Evolutionary conservation across 2,888 invertebrate species (phyloP), one percentile per base, ranked within the genome.

Genomic region (Myopa testacea): DNA sequence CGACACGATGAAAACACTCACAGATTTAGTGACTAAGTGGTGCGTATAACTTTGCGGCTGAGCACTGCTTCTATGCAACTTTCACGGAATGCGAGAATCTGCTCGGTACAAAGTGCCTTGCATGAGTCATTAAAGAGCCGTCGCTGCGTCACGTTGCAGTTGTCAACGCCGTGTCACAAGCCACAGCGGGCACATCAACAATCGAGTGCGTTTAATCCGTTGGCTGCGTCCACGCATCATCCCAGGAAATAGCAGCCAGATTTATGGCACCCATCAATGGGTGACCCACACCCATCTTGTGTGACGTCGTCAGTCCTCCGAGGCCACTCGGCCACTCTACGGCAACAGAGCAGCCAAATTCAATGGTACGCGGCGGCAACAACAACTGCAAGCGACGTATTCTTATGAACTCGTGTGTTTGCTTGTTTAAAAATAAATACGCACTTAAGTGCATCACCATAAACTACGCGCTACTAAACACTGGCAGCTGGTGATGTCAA

Each of bases 1-100:
- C 83, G 85, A 85, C 85, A 85, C 85, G 85, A 85, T 85, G 82
- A 84, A 84, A 82, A 80, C n/a, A 26, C 82, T 83, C 83, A 85
- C 85, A 84, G 84, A 84, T 84, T 85, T 84, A 83, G 69, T 69
- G 69, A 75, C 75, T 75, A 68, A 75, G 45, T 45, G 62, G 14
- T 45, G 16, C 26, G 50, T 69, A 69, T 69, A 69, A 69, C n/a
- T 69, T 52, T 26, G 14, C 7, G 52, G 12, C 16, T 38, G n/a
- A 3, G 37, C n/a, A 16, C 67, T 55, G 38, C 37, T 67, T 4
- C n/a, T n/a, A 14, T 63, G 26, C 5, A 67, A 67, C 67, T 67
- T 67, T 67, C 67, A 37, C 67, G 37, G 40, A 67, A 38, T 40
- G 8, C n/a, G 26, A 63, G 37, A 26, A 63, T 34, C 67, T 55